Evolutionary conservation across 2,797 vertebrate genomes (phyloP).

Genomic region (Cottoperca gobio): DNA sequence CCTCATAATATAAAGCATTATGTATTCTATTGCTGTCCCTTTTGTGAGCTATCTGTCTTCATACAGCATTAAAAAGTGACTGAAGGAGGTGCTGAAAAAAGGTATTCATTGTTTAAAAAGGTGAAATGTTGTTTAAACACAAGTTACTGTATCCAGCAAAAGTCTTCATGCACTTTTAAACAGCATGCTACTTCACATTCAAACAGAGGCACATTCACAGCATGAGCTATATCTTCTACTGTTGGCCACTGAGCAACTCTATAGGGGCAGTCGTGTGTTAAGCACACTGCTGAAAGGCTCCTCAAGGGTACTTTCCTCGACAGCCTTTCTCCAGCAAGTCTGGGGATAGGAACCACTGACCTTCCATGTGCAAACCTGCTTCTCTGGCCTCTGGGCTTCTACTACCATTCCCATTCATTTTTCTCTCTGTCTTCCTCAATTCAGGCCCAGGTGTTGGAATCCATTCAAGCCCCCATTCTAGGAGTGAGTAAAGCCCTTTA

Average conservation of each 20-base stretch:
- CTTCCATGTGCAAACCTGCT: conserved; percentile 44
- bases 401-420: conserved; percentile 8
- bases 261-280: conserved; percentile 46
- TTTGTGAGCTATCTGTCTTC: conserved; percentile 30
- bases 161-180: conserved; percentile 7
- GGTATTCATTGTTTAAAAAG: conserved; percentile 16
- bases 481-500: conserved; percentile 53
- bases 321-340: conserved; percentile 41
- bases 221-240: conserved; percentile 12
- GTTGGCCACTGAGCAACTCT: conserved; percentile 42
- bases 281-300: conserved; percentile 67
- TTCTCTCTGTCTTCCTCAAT: conserved; percentile 27
- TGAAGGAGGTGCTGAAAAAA: background rate
- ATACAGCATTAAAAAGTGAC: conserved; percentile 10
- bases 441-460: conserved; percentile 27
- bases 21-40: conserved; percentile 6
- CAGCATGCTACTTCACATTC: conserved; percentile 16
- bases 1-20: conserved; percentile 19
- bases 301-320: conserved; percentile 60
- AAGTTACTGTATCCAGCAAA: conserved; percentile 22
- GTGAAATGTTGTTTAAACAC: conserved; percentile 22
- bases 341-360: conserved; percentile 42
- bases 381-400: conserved; percentile 56
- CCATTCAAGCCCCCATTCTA: conserved; percentile 31
- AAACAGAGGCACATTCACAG: conserved; percentile 38